Base-by-base conservation (phyloP, 2,888 invertebrate genomes). In the Mesorhabditis belari region DNA sequence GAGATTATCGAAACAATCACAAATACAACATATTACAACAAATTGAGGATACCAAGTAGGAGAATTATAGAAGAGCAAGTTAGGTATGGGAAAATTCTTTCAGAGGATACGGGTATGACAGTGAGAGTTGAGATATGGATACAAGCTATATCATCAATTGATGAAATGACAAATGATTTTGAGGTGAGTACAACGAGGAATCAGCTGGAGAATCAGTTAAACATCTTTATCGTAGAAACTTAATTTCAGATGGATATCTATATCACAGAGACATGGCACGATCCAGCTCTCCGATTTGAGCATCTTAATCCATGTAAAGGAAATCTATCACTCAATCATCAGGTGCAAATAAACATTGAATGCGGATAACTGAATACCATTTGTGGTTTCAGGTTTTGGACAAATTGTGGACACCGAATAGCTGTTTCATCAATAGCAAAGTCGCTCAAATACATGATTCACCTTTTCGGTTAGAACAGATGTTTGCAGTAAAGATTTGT, bases 21-120 rank as follows among this genome's bases (percentile, higher is more conserved):
- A 50, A 80, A 80, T 62, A 76, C 75, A 17, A 80, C 79, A 1
- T 79, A 79, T 25, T 80, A 80, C 60, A 80, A 77, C 67, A 80
- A 80, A 58, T 80, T 77, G 63, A 65, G 74, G 12, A 74, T 80
- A 12, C 80, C 80, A 54, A 67, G 77, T 77, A 57, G 61, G 65
- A 56, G 19, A n/a, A n/a, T n/a, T n/a, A n/a, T n/a, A n/a, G n/a
- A n/a, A n/a, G n/a, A 26, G 29, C 3, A 26, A 55, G n/a, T 5
- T 4, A 5, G 5, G 26, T 25, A n/a, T 55, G n/a, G 21, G 19
- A 23, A 4, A 4, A 49, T 44, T 6, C 25, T 57, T 69, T 55
- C 58, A 72, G 72, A 67, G 49, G 72, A 73, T 19, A 69, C 69
- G 49, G 70, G 70, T 12, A 73, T 73, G 66, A 62, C 66, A 6